phyloP scores from a whole-genome alignment of 53 echinoderm and acorn worm species.

The Henricia sp. region DNA sequence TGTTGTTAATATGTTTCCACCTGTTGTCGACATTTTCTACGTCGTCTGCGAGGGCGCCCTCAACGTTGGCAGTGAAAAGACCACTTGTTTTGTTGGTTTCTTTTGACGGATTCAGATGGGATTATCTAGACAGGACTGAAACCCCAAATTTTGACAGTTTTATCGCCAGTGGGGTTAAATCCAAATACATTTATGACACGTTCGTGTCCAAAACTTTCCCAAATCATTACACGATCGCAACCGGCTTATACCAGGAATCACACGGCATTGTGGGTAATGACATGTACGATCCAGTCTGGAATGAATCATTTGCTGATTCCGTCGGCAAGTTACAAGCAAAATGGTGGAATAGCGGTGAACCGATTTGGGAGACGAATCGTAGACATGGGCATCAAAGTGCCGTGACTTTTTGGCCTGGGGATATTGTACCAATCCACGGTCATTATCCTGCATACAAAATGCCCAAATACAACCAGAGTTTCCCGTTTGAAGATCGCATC shows the following conservation, averaged over 20 bases:
- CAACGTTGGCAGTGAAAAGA: constrained; percentile 3
- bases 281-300: constrained; percentile 80
- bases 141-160: constrained; percentile 85
- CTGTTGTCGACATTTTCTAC: background rate
- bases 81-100: constrained; percentile 84
- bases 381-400: constrained; percentile 76
- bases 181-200: constrained; percentile 69
- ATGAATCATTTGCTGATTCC: no score
- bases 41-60: background rate
- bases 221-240: constrained; percentile 85
- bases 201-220: constrained; percentile 91
- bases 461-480: constrained; percentile 25
- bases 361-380: constrained; percentile 94
- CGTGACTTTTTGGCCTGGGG: constrained; percentile 69
- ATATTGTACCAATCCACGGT: constrained; percentile 69
- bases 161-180: constrained; percentile 65
- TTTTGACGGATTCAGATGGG: constrained; percentile 96
- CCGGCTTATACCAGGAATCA: constrained; percentile 87
- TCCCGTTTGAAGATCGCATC: constrained; percentile 59
- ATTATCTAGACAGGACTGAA: constrained; percentile 73
- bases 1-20: no score
- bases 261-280: constrained; percentile 84
- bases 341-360: constrained; percentile 92
- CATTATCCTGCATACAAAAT: constrained; percentile 56
- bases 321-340: constrained; percentile 19